Evolutionary conservation across 2,888 invertebrate genomes (phyloP).

Genomic region (Meiosimyza decipiens): DNA sequence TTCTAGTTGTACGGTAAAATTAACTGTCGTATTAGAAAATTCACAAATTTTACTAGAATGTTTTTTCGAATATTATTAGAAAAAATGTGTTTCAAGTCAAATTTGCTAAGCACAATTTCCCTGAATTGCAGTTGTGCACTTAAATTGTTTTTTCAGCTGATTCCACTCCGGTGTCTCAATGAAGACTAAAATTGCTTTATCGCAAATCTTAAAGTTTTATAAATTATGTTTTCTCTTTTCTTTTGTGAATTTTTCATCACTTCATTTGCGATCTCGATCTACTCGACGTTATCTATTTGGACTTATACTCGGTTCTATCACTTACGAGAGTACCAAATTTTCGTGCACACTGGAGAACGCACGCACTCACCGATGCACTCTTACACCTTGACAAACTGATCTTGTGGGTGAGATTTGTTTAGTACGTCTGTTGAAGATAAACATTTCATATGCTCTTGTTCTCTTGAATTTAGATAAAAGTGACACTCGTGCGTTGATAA

Average conservation of each 20-base stretch:
- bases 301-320: not conserved
- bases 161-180: slow-evolving; percentile 58
- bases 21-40: not conserved
- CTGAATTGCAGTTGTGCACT: too few species aligned
- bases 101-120: not conserved
- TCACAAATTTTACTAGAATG: too few species aligned
- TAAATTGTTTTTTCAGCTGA: not conserved
- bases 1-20: too few species aligned
- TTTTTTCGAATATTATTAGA: too few species aligned
- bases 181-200: slow-evolving; percentile 64
- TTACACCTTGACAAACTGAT: slow-evolving; percentile 1
- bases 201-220: slow-evolving; percentile 60
- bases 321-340: not conserved
- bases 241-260: slow-evolving; percentile 46
- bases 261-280: slow-evolving; percentile 51
- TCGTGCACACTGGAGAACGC: too few species aligned
- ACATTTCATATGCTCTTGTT: not conserved
- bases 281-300: slow-evolving; percentile 12
- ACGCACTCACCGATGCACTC: slow-evolving; percentile 7
- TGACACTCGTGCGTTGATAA: slow-evolving; percentile 7
- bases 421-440: slow-evolving; percentile 22
- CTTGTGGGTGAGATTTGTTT: not conserved
- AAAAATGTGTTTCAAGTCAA: too few species aligned
- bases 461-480: not conserved
- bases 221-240: slow-evolving; percentile 40